Base-by-base conservation (phyloP, 2,888 invertebrate genomes). In the Falcaria lacertinaria region DNA sequence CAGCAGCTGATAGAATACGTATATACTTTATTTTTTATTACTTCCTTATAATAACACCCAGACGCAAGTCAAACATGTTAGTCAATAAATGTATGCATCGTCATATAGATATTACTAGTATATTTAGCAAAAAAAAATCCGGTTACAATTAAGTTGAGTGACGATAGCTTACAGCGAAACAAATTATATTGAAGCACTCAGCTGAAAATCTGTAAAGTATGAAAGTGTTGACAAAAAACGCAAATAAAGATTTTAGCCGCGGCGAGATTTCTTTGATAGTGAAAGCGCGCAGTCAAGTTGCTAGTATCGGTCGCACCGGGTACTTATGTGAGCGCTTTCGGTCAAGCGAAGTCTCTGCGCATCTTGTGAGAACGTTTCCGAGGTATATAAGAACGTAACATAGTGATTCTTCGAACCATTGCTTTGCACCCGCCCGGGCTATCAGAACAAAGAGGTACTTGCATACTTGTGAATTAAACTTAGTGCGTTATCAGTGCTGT, bases 331-430 rank as follows among this genome's bases (percentile, higher is more conserved):
- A 50, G 71, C 74, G 77, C 77, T 78, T 78, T 84, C 76, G 80
- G 85, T 67, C 75, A 72, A 69, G 67, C 73, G 66, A 61, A 69
- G 74, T 65, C 65, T 69, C 67, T 50, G 52, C 48, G 80, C 85
- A 81, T 87, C 87, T 83, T 69, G 69, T 64, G 79, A 69, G 75
- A 77, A 80, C 76, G 76, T 84, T 87, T 89, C 87, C 87, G 82
- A 80, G 81, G 87, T 89, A 89, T 89, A 89, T 80, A 89, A 89
- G 88, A 83, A 80, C 69, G 76, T 73, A 72, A 70, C 81, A 68
- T 65, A 64, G 73, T 73, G 74, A 69, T 74, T 71, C 72, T 73
- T 74, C 67, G 75, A 83, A 79, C 81, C 82, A 89, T 88, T 88
- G 75, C 85, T 74, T 71, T 75, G 64, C 70, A 69, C 72, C 66